Percentiles rank a stretch among this genome's conserved stretches.
Evolutionary conservation across 2,797 vertebrate species (phyloP).

Genomic region (Pyrocephalus nanus): DNA sequence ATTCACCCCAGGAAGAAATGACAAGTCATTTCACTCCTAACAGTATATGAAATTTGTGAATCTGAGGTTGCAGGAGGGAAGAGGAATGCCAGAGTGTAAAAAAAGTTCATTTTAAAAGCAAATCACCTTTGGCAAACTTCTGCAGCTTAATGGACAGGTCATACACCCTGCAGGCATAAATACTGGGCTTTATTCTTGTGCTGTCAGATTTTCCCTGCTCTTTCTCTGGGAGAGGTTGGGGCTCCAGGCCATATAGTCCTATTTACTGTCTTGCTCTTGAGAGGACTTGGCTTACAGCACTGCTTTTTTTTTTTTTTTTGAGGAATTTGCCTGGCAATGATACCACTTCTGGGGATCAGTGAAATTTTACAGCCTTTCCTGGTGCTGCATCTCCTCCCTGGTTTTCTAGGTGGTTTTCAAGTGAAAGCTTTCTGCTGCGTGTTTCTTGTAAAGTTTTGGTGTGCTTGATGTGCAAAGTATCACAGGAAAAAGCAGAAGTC

Average conservation of each 20-base stretch:
- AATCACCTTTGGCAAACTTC: neutral
- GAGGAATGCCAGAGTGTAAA: neutral
- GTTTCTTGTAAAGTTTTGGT: neutral
- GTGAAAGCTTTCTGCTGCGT: neutral
- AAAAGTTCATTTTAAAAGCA: neutral
- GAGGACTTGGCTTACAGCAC: neutral
- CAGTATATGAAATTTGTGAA: neutral
- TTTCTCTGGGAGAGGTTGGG: neutral
- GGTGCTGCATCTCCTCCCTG: neutral
- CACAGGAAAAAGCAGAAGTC: neutral
- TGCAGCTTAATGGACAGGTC: neutral
- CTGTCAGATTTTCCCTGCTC: neutral
- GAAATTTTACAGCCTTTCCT: neutral
- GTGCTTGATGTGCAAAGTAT: neutral
- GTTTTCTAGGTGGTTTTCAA: neutral
- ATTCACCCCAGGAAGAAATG: neutral
- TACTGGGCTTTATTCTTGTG: neutral
- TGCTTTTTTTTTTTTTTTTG: neutral
- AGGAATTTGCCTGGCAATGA: neutral
- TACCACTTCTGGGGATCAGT: neutral
- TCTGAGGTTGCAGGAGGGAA: neutral
- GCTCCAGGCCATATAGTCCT: neutral
- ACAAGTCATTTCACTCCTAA: neutral
- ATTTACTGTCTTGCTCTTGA: neutral
- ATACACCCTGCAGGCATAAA: neutral